phyloP scores from a whole-genome alignment of 2,888 invertebrate genomes.

The Tenthredo livida region DNA sequence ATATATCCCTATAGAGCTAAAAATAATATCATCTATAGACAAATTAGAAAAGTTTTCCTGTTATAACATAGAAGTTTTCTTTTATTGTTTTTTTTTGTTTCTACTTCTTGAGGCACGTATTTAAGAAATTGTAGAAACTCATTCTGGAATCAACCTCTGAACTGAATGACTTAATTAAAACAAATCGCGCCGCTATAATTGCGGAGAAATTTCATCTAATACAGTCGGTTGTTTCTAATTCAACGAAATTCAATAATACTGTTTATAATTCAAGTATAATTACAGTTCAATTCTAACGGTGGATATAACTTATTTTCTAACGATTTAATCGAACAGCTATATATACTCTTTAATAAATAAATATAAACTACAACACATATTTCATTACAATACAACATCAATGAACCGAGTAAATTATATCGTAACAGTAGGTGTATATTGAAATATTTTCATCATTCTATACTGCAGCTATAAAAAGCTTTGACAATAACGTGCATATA shows the following conservation, averaged over 20 bases:
- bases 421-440: background rate
- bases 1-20: background rate
- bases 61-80: background rate
- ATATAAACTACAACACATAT: too few relatives aligned
- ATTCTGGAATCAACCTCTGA: background rate
- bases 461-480: background rate
- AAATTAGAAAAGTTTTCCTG: background rate
- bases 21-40: background rate
- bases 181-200: conserved; percentile 19
- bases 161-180: conserved; percentile 12
- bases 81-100: background rate
- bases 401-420: too few relatives aligned
- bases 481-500: background rate
- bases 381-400: background rate
- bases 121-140: background rate
- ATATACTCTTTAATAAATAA: too few relatives aligned
- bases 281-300: background rate
- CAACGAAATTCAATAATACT: conserved; percentile 15
- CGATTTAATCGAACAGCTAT: background rate
- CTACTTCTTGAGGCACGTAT: background rate
- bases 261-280: background rate
- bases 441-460: background rate
- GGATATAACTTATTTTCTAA: background rate
- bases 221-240: background rate
- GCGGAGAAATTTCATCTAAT: conserved; percentile 37